These are phyloP conservation scores for Axea sp. DNA, from an alignment of 2,888 invertebrate genomes.

Conservation along the genomic window DNA sequence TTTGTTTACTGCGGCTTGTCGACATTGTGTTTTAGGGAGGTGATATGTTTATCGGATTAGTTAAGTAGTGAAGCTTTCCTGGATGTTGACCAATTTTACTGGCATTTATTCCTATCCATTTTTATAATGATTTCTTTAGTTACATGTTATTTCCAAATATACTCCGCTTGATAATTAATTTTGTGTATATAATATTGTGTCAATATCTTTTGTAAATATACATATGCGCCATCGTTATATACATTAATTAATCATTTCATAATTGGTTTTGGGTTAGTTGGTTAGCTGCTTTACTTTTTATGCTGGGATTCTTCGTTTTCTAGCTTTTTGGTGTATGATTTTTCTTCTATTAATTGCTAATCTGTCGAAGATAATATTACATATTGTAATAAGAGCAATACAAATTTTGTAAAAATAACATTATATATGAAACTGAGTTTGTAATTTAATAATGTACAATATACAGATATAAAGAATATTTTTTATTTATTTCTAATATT, in stretches of 20 bases:
- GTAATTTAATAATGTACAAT: not conserved
- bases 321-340: conserved; percentile 41
- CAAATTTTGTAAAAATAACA: too few relatives aligned
- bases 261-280: conserved; percentile 13
- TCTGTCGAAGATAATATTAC: not conserved
- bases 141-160: conserved; percentile 10
- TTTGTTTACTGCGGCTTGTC: conserved; percentile 16
- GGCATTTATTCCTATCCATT: not conserved
- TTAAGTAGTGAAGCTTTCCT: conserved; percentile 28
- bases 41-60: conserved; percentile 67
- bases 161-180: conserved; percentile 15
- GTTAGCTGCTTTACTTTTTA: conserved; percentile 17
- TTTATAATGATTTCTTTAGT: conserved; percentile 1
- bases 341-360: conserved; percentile 20
- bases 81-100: not conserved
- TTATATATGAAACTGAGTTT: conserved; percentile 22
- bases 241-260: conserved; percentile 21
- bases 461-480: conserved; percentile 2
- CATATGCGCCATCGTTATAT: conserved; percentile 12
- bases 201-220: conserved; percentile 4
- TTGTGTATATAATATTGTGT: conserved; percentile 3
- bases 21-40: conserved; percentile 70
- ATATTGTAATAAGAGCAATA: too few relatives aligned
- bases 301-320: conserved; percentile 23
- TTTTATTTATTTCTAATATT: conserved; percentile 21